phyloP scores from a whole-genome alignment of 2,888 invertebrate genomes.

The Polia nebulosa region DNA sequence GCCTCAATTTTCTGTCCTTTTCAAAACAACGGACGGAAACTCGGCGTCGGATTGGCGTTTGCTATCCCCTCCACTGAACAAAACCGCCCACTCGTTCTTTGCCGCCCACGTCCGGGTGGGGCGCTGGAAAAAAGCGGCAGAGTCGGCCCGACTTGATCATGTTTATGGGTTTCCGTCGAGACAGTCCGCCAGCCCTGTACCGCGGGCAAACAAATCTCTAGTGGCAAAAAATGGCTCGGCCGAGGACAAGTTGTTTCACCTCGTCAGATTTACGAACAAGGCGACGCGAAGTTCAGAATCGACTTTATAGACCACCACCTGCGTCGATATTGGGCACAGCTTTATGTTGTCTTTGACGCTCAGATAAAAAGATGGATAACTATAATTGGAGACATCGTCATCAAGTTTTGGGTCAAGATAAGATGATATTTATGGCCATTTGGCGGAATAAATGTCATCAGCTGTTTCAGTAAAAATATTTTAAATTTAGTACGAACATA shows the following conservation, averaged over 20 bases:
- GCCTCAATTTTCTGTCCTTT: constrained; percentile 82
- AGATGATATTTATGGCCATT: constrained; percentile 17
- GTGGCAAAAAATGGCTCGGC: constrained; percentile 89
- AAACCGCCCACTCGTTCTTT: constrained; percentile 72
- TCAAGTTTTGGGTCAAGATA: constrained; percentile 27
- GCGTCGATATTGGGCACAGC: constrained; percentile 60
- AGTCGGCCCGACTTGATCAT: constrained; percentile 87
- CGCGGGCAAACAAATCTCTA: constrained; percentile 89
- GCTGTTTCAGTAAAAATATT: constrained; percentile 3
- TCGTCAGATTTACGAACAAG: constrained; percentile 88
- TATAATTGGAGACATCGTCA: constrained; percentile 38
- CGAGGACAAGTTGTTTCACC: constrained; percentile 89
- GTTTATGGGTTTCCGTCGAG: constrained; percentile 90
- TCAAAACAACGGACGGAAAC: constrained; percentile 74
- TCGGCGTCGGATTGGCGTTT: constrained; percentile 76
- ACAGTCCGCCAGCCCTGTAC: constrained; percentile 86
- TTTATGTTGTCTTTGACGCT: constrained; percentile 45
- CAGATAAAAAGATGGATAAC: constrained; percentile 30
- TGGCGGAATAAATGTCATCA: constrained; percentile 1
- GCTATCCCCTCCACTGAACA: constrained; percentile 76
- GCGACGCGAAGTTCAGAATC: constrained; percentile 77
- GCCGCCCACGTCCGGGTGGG: constrained; percentile 82
- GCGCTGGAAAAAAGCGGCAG: constrained; percentile 88
- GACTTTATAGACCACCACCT: constrained; percentile 71
- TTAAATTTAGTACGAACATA: neutral